Base-by-base conservation (phyloP, 2,888 invertebrate species). In the Campoplex capitator region DNA sequence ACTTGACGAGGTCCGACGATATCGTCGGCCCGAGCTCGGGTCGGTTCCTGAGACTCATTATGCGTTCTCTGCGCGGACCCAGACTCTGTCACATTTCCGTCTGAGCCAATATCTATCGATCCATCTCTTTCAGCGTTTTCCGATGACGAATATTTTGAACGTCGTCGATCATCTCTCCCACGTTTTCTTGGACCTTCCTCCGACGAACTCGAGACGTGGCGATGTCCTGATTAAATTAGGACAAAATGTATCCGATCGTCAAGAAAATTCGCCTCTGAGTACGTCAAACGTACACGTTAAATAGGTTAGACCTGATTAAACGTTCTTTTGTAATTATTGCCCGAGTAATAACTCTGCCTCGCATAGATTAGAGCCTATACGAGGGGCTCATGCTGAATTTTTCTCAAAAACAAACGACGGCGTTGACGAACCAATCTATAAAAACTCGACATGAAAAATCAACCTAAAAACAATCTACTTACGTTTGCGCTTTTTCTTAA, bases 281-380 rank as follows among this genome's bases (percentile, higher is more conserved):
- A n/a, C n/a, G n/a, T n/a, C n/a, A n/a, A n/a, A n/a, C n/a, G n/a
- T n/a, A n/a, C n/a, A n/a, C n/a, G n/a, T n/a, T n/a, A n/a, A n/a
- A n/a, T n/a, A n/a, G n/a, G n/a, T n/a, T n/a, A n/a, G n/a, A n/a
- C n/a, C n/a, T n/a, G n/a, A n/a, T n/a, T n/a, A n/a, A n/a, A n/a
- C n/a, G n/a, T n/a, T 35, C 11, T 65, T n/a, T 78, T 54, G 3
- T 18, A n/a, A 13, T 23, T 54, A 54, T 67, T 18, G 67, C 67
- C 77, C 67, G 77, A 77, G 77, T 67, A 78, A 78, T 68, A 78
- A 78, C 78, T 78, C 68, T 78, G 54, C 78, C 78, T 78, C 68
- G 38, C 7, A 42, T 78, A 56, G 54, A 68, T 68, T 68, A 78
- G 68, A 78, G 78, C 78, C 78, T 42, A 78, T 28, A 56, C 78